Base-by-base conservation (phyloP, 2,113 vertebrate species). In the Narcine bancroftii region DNA sequence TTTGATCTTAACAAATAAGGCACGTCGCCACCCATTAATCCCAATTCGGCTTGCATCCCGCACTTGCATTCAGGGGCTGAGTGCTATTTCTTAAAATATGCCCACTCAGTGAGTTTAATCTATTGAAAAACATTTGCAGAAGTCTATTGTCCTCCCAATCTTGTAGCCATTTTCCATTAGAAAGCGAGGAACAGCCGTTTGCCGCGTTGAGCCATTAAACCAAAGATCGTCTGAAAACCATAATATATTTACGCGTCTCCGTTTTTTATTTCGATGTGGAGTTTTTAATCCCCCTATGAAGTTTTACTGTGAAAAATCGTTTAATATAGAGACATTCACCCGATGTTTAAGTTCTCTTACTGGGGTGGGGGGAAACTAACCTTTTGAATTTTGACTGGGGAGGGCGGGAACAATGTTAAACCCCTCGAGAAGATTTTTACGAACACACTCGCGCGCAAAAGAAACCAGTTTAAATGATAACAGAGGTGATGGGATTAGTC, bases 41-140 rank as follows among this genome's bases (percentile, higher is more conserved):
- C 95, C 94, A 95, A 94, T 92, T 92, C 94, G 93, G 95, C 95
- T 95, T 95, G 95, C 95, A 96, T 94, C 93, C 94, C 93, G 92
- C 94, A 93, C 93, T 89, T 93, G 94, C 95, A 94, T 94, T 95
- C 94, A 94, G 53, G 33, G 33, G 1, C 81, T 7, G 81, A 60
- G 79, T 93, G 93, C 94, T 92, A 93, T 93, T 93, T 94, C 94
- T 93, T 42, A 39, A 94, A 94, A 94, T 95, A 94, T 95, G 93
- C 24, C 94, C 95, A 94, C 96, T 96, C 96, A 96, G 96, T 96
- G 95, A 96, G 95, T 96, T 96, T 96, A 66, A 95, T 94, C 96
- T 95, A 96, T 96, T 96, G 95, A 97, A 96, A 95, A 96, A 96
- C 96, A 96, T 96, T 96, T 96, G 95, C 95, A 96, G 94, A 96